phyloP scores from a whole-genome alignment of 1,140 invertebrate genomes.

The Dreissena polymorpha region DNA sequence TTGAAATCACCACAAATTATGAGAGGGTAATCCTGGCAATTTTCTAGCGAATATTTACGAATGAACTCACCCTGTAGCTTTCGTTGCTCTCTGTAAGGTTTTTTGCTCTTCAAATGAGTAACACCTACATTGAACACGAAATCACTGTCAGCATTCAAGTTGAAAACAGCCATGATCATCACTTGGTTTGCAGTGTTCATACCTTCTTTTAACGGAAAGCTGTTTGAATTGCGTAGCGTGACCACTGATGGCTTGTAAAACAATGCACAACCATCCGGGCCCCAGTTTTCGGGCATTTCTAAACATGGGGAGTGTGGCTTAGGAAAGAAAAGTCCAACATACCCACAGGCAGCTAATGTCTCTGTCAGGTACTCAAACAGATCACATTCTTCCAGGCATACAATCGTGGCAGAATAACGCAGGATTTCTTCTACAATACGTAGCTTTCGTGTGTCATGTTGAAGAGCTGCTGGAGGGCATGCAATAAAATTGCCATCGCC shows the following conservation, averaged over 20 bases:
- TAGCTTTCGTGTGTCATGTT: slow-evolving; percentile 86
- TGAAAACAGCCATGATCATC: slow-evolving; percentile 81
- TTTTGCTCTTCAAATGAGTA: slow-evolving; percentile 90
- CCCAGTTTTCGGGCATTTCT: slow-evolving; percentile 85
- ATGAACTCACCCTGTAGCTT: slow-evolving; percentile 89
- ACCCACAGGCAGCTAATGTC: slow-evolving; percentile 84
- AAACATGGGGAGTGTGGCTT: slow-evolving; percentile 91
- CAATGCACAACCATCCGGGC: slow-evolving; percentile 90
- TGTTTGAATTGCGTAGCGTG: slow-evolving; percentile 83
- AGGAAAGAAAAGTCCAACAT: slow-evolving; percentile 86
- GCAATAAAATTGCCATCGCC: slow-evolving; percentile 88
- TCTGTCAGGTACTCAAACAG: slow-evolving; percentile 87
- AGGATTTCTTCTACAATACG: slow-evolving; percentile 88
- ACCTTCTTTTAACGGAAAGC: slow-evolving; percentile 85
- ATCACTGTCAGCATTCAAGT: slow-evolving; percentile 16
- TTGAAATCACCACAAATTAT: slow-evolving; percentile 90
- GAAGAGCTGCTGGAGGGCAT: slow-evolving; percentile 86
- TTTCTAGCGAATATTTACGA: slow-evolving; percentile 82
- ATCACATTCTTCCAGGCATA: slow-evolving; percentile 90
- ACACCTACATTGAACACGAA: slow-evolving; percentile 85
- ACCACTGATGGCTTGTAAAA: slow-evolving; percentile 86
- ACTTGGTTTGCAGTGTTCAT: slow-evolving; percentile 88
- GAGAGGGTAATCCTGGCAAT: slow-evolving; percentile 80
- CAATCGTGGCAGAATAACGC: slow-evolving; percentile 85
- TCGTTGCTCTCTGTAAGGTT: slow-evolving; percentile 81